Percentiles rank a stretch among this genome's conserved stretches.
Conservation (phyloP, 2,888 invertebrate species). For the Pharmacophagus antenor region DNA sequence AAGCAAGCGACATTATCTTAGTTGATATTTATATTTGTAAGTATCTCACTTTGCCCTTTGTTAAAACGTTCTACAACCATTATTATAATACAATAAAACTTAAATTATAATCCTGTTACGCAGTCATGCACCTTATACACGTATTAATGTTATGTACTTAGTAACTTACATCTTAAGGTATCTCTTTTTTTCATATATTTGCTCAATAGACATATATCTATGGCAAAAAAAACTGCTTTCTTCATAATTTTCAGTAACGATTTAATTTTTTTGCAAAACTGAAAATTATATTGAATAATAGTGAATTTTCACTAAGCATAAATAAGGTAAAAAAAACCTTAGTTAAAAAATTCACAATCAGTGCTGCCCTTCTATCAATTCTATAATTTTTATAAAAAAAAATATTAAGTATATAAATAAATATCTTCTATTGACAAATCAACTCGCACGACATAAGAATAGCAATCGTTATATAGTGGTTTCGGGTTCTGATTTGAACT, state of each 20-base stretch:
- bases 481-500: constrained; percentile 22
- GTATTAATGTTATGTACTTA: constrained; percentile 29
- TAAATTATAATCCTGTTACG: constrained; percentile 4
- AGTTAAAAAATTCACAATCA: not conserved
- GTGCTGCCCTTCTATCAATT: not conserved
- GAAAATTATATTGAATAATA: not conserved
- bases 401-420: constrained; percentile 9
- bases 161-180: constrained; percentile 24
- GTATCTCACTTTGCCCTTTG: constrained; percentile 8
- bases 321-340: not conserved
- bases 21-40: constrained; percentile 9
- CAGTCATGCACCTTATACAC: constrained; percentile 11
- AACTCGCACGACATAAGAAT: not conserved
- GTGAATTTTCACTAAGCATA: not conserved
- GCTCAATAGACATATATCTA: not conserved
- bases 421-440: constrained; percentile 10
- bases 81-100: constrained; percentile 10
- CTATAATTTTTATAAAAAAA: not conserved
- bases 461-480: not conserved
- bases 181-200: constrained; percentile 1
- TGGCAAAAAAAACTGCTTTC: not conserved
- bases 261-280: not conserved
- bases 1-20: not conserved
- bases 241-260: not conserved
- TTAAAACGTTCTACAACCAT: constrained; percentile 3